Percentiles rank a stretch among this genome's conserved stretches.
These are phyloP conservation scores for Hemiscyllium ocellatum DNA, from an alignment of 2,113 vertebrate genomes.

Conservation along the genomic window DNA sequence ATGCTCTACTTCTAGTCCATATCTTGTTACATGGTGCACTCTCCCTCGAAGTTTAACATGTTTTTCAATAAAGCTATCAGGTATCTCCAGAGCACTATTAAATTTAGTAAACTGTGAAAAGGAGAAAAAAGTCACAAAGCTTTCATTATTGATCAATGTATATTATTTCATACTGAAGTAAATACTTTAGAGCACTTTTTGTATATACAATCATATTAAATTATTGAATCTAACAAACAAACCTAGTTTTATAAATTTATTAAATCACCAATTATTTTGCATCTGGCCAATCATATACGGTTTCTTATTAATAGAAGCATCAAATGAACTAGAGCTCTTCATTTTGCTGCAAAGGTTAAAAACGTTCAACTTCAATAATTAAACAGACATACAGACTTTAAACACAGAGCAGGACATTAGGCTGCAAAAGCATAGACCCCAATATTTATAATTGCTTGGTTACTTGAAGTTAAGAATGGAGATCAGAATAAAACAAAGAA, in stretches of 20 bases:
- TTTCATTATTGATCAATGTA: not conserved
- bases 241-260: not conserved
- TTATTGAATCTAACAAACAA: not conserved
- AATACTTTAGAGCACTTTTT: not conserved
- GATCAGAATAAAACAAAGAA: no score
- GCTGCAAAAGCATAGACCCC: not conserved
- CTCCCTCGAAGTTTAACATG: slow-evolving; percentile 78
- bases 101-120: slow-evolving; percentile 73
- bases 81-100: slow-evolving; percentile 68
- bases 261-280: not conserved
- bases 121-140: slow-evolving; percentile 35
- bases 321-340: no score
- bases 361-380: not conserved
- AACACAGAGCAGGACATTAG: not conserved
- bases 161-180: not conserved
- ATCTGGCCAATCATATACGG: not conserved
- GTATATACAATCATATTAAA: not conserved
- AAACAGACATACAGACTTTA: not conserved
- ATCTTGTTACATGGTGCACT: slow-evolving; percentile 62
- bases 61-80: slow-evolving; percentile 70
- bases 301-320: not conserved
- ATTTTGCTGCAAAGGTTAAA: not conserved
- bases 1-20: slow-evolving; percentile 79
- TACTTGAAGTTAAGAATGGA: no score
- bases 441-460: not conserved